These are phyloP conservation scores for Philereme transversata DNA, from an alignment of 2,888 invertebrate genomes.

Conservation along the genomic window DNA sequence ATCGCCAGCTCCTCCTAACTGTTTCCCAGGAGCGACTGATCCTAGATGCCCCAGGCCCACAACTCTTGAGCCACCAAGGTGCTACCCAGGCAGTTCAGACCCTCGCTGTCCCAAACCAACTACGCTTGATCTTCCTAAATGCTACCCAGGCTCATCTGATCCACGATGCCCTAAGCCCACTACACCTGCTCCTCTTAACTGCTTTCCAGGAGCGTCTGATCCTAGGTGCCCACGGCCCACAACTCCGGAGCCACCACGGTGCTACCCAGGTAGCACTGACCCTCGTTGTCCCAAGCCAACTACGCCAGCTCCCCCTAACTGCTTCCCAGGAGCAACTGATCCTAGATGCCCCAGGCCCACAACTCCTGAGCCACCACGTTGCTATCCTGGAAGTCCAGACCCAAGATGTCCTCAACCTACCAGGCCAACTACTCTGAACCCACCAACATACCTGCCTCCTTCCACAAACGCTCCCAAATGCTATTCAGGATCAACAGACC, in stretches of 20 bases:
- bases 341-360: slow-evolving; percentile 37
- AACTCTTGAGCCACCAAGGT: slow-evolving; percentile 38
- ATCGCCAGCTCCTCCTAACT: slow-evolving; percentile 36
- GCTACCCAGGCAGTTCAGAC: slow-evolving; percentile 43
- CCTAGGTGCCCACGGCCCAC: slow-evolving; percentile 37
- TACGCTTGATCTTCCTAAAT: slow-evolving; percentile 36
- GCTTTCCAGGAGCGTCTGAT: slow-evolving; percentile 11
- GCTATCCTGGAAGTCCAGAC: slow-evolving; percentile 44
- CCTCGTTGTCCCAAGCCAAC: slow-evolving; percentile 42
- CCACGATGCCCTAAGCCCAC: slow-evolving; percentile 47
- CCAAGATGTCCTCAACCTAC: slow-evolving; percentile 53
- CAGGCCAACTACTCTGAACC: slow-evolving; percentile 35
- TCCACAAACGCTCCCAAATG: slow-evolving; percentile 36
- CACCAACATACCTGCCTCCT: slow-evolving; percentile 43
- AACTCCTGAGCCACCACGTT: slow-evolving; percentile 34
- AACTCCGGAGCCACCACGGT: slow-evolving; percentile 43
- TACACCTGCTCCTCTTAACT: slow-evolving; percentile 20
- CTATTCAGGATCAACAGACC: slow-evolving; percentile 44
- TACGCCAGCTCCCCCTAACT: slow-evolving; percentile 34
- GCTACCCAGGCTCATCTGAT: slow-evolving; percentile 44
- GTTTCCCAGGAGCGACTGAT: slow-evolving; percentile 44
- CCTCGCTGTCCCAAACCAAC: slow-evolving; percentile 44
- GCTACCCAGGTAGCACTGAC: slow-evolving; percentile 40
- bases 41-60: slow-evolving; percentile 47
- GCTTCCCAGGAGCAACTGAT: slow-evolving; percentile 27